These are phyloP conservation scores for Agonopterix subpropinquella DNA, from an alignment of 2,888 invertebrate genomes.

Conservation along the genomic window DNA sequence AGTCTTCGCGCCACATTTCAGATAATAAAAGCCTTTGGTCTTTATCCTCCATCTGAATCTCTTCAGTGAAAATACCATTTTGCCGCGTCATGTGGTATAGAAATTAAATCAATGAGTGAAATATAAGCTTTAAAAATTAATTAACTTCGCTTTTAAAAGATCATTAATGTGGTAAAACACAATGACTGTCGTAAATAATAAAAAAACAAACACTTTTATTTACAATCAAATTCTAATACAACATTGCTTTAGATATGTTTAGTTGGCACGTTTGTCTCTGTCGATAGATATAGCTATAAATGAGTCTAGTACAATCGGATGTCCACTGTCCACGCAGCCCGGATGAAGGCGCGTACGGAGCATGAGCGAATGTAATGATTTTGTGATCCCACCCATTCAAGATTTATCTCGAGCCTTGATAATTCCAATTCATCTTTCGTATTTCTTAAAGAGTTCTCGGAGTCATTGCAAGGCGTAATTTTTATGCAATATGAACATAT, in stretches of 20 bases:
- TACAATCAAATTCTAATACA: no score
- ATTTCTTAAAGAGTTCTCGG: background rate
- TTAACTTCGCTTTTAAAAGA: no score
- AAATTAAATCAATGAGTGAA: conserved; percentile 4
- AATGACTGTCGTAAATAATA: background rate
- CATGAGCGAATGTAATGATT: conserved; percentile 72
- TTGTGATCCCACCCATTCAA: conserved; percentile 36
- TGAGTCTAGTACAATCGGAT: background rate
- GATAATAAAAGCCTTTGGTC: conserved; percentile 48
- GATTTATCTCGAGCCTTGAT: conserved; percentile 23
- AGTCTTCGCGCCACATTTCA: conserved; percentile 65
- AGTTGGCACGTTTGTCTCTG: no score
- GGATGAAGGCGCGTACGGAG: conserved; percentile 40
- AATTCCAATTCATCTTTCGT: background rate
- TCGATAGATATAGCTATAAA: background rate
- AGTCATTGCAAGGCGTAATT: no score
- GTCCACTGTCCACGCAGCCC: conserved; percentile 33
- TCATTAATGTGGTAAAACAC: no score
- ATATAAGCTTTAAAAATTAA: no score
- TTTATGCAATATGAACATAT: no score
- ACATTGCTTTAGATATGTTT: background rate
- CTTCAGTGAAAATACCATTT: conserved; percentile 51
- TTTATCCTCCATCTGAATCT: conserved; percentile 46
- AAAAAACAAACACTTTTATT: background rate
- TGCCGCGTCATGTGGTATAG: conserved; percentile 49